Conservation (phyloP, 2,888 invertebrate genomes). For the Pterostichus madidus region DNA sequence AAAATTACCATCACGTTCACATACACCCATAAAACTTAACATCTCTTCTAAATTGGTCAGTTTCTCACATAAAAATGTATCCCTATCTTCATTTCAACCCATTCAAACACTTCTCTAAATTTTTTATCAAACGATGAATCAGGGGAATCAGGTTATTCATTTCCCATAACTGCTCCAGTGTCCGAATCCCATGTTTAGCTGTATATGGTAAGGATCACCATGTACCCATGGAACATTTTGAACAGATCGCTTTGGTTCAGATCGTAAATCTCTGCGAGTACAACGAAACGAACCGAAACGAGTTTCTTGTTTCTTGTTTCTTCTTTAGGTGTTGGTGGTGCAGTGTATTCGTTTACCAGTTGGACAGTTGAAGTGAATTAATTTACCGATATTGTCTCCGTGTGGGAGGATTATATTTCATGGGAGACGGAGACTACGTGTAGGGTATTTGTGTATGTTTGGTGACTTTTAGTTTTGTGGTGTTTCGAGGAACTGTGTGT, state of each 20-base stretch:
- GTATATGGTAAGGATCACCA: conserved; percentile 10
- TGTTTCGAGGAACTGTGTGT: too few relatives aligned
- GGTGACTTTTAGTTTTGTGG: not conserved
- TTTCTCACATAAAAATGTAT: conserved; percentile 13
- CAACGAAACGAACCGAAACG: conserved; percentile 27
- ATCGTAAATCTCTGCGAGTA: conserved; percentile 7
- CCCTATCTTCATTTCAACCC: not conserved
- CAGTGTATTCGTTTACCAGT: not conserved
- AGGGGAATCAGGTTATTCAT: conserved; percentile 8
- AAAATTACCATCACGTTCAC: not conserved
- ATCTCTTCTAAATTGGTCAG: conserved; percentile 10
- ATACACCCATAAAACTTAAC: not conserved
- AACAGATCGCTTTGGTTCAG: conserved; percentile 11
- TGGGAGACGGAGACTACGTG: not conserved
- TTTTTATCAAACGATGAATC: not conserved
- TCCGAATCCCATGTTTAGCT: not conserved
- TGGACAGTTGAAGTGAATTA: conserved; percentile 8
- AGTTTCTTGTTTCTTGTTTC: conserved; percentile 50
- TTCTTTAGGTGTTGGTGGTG: conserved; percentile 45
- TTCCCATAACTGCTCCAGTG: conserved; percentile 16
- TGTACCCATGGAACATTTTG: not conserved
- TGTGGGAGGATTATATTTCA: conserved; percentile 38
- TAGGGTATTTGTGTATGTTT: conserved; percentile 2
- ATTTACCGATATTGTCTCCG: conserved; percentile 53
- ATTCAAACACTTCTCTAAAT: conserved; percentile 5